Percentiles rank a stretch among this genome's conserved stretches.
Evolutionary conservation across 2,797 vertebrate species (phyloP).

Genomic region (Rhodeus uyekii): DNA sequence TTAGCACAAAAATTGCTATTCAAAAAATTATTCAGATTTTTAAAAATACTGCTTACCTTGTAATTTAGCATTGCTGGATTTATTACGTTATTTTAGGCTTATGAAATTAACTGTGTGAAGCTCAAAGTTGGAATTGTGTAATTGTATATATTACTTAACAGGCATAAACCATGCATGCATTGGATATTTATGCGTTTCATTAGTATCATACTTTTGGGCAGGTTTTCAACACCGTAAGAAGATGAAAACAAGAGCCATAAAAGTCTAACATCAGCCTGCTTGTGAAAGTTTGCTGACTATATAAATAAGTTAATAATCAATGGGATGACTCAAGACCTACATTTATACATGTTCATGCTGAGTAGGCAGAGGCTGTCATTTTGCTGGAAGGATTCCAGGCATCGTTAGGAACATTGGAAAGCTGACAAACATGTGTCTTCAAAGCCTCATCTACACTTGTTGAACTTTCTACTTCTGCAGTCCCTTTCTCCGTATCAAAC

Average conservation of each 20-base stretch:
- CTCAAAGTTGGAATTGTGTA: neutral
- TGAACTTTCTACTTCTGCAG: constrained; percentile 3
- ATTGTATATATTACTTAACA: neutral
- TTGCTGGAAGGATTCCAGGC: neutral
- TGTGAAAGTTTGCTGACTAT: constrained; percentile 5
- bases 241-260: neutral
- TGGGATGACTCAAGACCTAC: constrained; percentile 28
- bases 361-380: neutral
- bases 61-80: neutral
- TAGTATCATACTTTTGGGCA: neutral
- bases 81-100: neutral
- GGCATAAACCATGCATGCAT: neutral
- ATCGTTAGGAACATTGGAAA: neutral
- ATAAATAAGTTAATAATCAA: constrained; percentile 34
- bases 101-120: neutral
- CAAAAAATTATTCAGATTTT: too few relatives aligned
- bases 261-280: neutral
- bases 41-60: too few relatives aligned
- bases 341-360: constrained; percentile 15
- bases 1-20: too few relatives aligned
- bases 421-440: constrained; percentile 21
- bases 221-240: neutral
- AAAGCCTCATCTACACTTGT: neutral
- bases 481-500: neutral
- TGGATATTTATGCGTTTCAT: neutral